Conservation (phyloP, 2,888 invertebrate genomes). For the Harpagoxenus sublaevis region DNA sequence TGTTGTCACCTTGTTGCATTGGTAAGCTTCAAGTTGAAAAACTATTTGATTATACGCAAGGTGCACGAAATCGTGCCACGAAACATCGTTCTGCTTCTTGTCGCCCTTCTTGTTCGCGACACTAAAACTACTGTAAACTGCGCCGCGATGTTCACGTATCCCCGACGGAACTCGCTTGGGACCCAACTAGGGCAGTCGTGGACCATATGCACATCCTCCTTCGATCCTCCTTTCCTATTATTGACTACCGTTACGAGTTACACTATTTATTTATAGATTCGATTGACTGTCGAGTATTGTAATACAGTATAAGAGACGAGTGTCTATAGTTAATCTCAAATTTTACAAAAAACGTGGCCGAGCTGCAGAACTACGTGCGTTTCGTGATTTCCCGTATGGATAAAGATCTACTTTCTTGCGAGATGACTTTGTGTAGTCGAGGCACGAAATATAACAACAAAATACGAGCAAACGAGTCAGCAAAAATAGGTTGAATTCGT, state of each 20-base stretch:
- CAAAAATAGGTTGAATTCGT: background rate
- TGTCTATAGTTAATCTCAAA: conserved; percentile 50
- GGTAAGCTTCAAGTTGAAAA: conserved; percentile 12
- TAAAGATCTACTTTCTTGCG: conserved; percentile 23
- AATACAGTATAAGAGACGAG: conserved; percentile 62
- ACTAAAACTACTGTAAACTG: conserved; percentile 45
- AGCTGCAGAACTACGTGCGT: conserved; percentile 45
- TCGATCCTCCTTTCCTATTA: conserved; percentile 64
- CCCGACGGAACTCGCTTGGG: conserved; percentile 30
- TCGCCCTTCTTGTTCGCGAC: conserved; percentile 13
- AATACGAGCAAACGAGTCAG: conserved; percentile 3
- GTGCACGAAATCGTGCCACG: conserved; percentile 36
- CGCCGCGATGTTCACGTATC: conserved; percentile 16
- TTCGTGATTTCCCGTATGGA: conserved; percentile 13
- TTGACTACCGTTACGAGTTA: conserved; percentile 82
- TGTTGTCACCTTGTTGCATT: background rate
- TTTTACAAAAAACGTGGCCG: conserved; percentile 45
- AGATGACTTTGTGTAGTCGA: conserved; percentile 21
- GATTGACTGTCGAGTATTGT: conserved; percentile 83
- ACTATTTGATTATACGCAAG: background rate
- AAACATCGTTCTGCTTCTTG: conserved; percentile 32
- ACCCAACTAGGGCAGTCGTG: background rate
- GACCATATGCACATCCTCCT: conserved; percentile 2
- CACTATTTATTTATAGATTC: conserved; percentile 78
- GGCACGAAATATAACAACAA: conserved; percentile 35